Conservation (phyloP, 23 tunicate species). For the Styela clava region DNA sequence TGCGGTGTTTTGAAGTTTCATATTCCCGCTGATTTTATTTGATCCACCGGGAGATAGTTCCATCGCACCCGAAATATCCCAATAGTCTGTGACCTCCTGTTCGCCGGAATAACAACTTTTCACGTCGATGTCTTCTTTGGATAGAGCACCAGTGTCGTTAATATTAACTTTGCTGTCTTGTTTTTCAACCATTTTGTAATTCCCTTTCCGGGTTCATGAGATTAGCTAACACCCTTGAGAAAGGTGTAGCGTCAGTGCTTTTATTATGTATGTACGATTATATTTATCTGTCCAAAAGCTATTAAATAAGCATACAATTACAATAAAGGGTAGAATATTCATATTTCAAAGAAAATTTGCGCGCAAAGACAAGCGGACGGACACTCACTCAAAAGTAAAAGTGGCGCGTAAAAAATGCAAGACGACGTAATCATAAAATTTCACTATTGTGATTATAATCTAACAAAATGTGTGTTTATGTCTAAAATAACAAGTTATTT, state of each 20-base stretch:
- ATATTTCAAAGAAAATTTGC: too few species aligned
- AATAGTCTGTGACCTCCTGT: slow-evolving; percentile 16
- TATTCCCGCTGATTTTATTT: neutral
- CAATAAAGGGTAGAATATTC: too few species aligned
- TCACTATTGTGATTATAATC: too few species aligned
- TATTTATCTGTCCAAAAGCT: too few species aligned
- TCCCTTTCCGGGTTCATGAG: slow-evolving; percentile 22
- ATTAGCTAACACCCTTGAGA: neutral
- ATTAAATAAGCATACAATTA: too few species aligned
- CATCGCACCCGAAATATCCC: slow-evolving; percentile 36
- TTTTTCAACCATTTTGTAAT: slow-evolving; percentile 26
- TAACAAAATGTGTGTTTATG: too few species aligned
- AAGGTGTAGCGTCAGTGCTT: slow-evolving; percentile 31
- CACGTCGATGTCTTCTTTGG: slow-evolving; percentile 8
- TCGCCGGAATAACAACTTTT: neutral
- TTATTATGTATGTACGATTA: too few species aligned
- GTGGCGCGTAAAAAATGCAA: too few species aligned
- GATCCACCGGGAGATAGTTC: slow-evolving; percentile 4
- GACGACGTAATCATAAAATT: too few species aligned
- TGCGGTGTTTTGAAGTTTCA: neutral
- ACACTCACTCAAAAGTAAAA: too few species aligned
- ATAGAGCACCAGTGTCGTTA: slow-evolving; percentile 26
- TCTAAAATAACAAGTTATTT: too few species aligned
- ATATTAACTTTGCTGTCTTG: slow-evolving; percentile 8
- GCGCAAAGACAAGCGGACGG: too few species aligned